A percentile compares a stretch with the other conserved stretches of the same genome.
Evolutionary conservation across 2,797 vertebrate genomes (phyloP).

Genomic region (Cuculus canorus): DNA sequence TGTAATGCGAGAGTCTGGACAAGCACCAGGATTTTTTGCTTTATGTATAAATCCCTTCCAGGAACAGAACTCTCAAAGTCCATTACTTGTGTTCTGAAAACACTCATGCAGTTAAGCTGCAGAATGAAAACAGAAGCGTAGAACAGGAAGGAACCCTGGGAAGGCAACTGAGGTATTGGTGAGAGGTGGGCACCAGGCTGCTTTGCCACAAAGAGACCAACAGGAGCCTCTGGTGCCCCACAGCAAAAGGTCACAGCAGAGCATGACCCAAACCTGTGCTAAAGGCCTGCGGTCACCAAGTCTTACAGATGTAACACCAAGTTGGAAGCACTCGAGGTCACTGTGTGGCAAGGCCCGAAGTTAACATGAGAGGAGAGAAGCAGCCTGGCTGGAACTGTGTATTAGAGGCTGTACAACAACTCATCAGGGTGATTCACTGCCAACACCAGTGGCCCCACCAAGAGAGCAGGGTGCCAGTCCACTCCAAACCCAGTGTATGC

Average conservation of each 20-base stretch:
- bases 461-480: not conserved
- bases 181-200: not conserved
- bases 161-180: conserved; percentile 54
- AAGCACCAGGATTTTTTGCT: not conserved
- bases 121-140: not conserved
- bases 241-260: not conserved
- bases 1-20: not conserved
- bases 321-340: not conserved
- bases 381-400: not conserved
- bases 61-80: not conserved
- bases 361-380: not conserved
- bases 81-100: not conserved
- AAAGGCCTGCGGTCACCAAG: not conserved
- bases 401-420: not conserved
- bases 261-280: not conserved
- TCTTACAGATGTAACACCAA: not conserved
- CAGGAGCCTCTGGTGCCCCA: conserved; percentile 40
- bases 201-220: not conserved
- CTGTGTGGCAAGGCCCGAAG: not conserved
- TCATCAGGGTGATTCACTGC: no score
- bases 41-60: not conserved
- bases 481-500: not conserved
- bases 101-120: not conserved
- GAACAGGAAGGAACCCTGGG: not conserved
- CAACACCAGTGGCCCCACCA: not conserved